Conservation (phyloP, 2,797 vertebrate genomes). For the Ctenosaura bakeri region DNA sequence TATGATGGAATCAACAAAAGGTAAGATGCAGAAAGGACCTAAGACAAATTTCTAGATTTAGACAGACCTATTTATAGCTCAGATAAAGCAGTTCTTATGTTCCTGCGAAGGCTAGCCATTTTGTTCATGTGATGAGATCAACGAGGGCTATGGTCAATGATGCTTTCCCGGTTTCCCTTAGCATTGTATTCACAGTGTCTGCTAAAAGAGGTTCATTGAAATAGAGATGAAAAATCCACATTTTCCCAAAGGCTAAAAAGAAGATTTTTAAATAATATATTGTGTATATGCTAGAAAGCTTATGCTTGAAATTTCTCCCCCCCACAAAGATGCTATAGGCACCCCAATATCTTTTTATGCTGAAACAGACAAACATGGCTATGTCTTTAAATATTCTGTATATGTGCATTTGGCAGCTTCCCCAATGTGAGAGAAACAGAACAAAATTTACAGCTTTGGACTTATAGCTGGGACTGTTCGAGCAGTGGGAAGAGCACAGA, state of each 20-base stretch:
- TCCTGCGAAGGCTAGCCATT: no score
- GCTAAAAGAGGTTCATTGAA: slow-evolving; percentile 8
- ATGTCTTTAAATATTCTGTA: no score
- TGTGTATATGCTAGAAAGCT: neutral
- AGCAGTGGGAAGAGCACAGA: neutral
- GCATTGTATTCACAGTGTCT: neutral
- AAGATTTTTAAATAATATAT: slow-evolving; percentile 47
- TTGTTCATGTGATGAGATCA: neutral
- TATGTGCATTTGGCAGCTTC: slow-evolving; percentile 16
- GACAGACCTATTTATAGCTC: neutral
- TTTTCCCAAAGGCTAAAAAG: slow-evolving; percentile 53
- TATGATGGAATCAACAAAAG: no score
- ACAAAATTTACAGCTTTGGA: slow-evolving; percentile 6
- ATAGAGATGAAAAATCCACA: slow-evolving; percentile 35
- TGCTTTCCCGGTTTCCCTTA: neutral
- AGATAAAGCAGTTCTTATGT: no score
- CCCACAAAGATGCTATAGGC: no score
- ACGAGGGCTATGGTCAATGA: neutral
- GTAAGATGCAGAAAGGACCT: no score
- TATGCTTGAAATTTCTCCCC: no score
- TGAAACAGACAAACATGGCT: no score
- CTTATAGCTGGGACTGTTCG: slow-evolving; percentile 30
- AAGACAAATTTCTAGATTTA: neutral
- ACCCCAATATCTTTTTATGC: no score
- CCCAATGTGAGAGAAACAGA: slow-evolving; percentile 10